These are phyloP conservation scores for Brachionichthys hirsutus DNA, from an alignment of 2,113 vertebrate genomes.

Conservation along the genomic window DNA sequence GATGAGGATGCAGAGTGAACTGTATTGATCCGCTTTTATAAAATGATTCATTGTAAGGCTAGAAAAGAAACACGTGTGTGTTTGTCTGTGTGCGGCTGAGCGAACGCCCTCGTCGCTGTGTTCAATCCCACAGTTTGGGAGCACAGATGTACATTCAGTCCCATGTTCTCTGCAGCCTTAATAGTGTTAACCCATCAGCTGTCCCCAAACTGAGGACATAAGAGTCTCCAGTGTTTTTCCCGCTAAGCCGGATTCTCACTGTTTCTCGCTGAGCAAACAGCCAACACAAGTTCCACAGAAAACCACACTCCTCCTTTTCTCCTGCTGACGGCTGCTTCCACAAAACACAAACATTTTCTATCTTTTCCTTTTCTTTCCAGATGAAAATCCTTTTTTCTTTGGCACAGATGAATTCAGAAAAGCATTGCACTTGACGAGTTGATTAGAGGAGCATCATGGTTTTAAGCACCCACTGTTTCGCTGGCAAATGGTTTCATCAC, in stretches of 20 bases:
- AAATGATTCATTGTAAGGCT: slow-evolving; percentile 3
- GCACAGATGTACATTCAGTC: slow-evolving; percentile 72
- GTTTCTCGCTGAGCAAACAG: slow-evolving; percentile 41
- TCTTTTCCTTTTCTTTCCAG: background rate
- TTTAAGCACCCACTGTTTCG: too few relatives aligned
- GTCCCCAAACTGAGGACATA: slow-evolving; percentile 63
- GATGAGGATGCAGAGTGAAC: slow-evolving; percentile 9
- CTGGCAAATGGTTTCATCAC: too few relatives aligned
- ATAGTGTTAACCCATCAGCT: slow-evolving; percentile 76
- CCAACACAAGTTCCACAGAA: slow-evolving; percentile 42
- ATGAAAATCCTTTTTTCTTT: background rate
- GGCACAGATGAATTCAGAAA: too few relatives aligned
- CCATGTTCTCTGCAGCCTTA: slow-evolving; percentile 66
- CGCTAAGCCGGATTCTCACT: slow-evolving; percentile 59
- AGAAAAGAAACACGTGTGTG: slow-evolving; percentile 35
- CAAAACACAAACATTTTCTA: too few relatives aligned
- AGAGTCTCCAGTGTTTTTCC: slow-evolving; percentile 55
- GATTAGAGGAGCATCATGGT: too few relatives aligned
- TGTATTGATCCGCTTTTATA: slow-evolving; percentile 1
- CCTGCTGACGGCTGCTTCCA: background rate
- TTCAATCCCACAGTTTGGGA: slow-evolving; percentile 18
- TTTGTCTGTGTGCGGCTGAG: slow-evolving; percentile 57
- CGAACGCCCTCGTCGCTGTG: slow-evolving; percentile 29
- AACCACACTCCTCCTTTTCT: slow-evolving; percentile 1
- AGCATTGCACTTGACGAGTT: too few relatives aligned